A percentile compares a stretch with the other conserved stretches of the same genome.
phyloP scores from a whole-genome alignment of 1,140 invertebrate species.

The Chymomyza costata region DNA sequence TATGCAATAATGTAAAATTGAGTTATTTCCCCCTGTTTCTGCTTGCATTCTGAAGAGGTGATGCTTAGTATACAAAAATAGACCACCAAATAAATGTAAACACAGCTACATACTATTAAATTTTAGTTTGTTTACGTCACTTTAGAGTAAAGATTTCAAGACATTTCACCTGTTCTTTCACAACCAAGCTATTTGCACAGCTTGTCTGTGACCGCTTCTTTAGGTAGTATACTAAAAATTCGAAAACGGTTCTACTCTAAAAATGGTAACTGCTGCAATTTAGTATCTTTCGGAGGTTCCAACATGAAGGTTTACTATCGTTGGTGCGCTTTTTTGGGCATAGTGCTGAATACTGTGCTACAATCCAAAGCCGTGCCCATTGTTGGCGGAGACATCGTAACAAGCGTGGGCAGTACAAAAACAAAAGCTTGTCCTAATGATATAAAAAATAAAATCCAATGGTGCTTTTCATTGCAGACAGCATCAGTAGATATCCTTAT shows the following conservation, averaged over 20 bases:
- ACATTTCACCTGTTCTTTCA: slow-evolving; percentile 41
- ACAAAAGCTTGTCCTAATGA: background rate
- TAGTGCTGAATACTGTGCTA: background rate
- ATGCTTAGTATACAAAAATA: too few relatives aligned
- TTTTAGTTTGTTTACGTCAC: too few relatives aligned
- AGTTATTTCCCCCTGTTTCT: too few relatives aligned
- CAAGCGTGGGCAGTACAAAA: slow-evolving; percentile 50
- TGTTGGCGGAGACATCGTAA: slow-evolving; percentile 48
- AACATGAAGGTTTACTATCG: slow-evolving; percentile 42
- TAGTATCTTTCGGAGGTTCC: slow-evolving; percentile 45
- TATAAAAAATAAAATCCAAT: slow-evolving; percentile 10
- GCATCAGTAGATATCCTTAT: slow-evolving; percentile 43
- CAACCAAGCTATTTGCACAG: slow-evolving; percentile 50
- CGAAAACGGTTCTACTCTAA: slow-evolving; percentile 43
- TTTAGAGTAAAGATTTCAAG: slow-evolving; percentile 58
- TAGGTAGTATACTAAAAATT: slow-evolving; percentile 24
- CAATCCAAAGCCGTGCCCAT: slow-evolving; percentile 36
- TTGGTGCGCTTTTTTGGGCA: background rate
- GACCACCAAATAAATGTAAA: too few relatives aligned
- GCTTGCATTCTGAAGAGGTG: too few relatives aligned
- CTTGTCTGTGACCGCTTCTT: slow-evolving; percentile 46
- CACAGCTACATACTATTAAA: too few relatives aligned
- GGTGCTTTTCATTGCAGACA: slow-evolving; percentile 25
- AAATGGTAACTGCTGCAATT: slow-evolving; percentile 34
- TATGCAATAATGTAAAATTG: too few relatives aligned